phyloP scores from a whole-genome alignment of 2,113 vertebrate genomes.

The Rhabdornis inornatus region DNA sequence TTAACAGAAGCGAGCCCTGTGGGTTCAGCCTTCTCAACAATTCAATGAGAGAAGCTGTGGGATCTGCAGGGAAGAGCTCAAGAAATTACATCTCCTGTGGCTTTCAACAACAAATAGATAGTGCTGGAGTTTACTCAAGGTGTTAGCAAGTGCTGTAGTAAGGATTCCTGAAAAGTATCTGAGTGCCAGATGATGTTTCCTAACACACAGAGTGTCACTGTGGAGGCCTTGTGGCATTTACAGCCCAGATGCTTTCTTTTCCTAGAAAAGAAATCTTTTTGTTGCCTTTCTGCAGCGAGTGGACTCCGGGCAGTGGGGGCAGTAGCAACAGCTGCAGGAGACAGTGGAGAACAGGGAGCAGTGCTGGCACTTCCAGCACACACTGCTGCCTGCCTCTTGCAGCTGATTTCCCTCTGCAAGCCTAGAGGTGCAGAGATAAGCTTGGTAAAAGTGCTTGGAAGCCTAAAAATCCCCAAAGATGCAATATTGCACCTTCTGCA shows the following conservation, averaged over 20 bases:
- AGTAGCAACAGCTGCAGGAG: not conserved
- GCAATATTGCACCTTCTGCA: not conserved
- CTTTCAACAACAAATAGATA: constrained; percentile 9
- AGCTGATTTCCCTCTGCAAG: not conserved
- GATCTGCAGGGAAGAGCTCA: not conserved
- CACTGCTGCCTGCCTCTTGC: not conserved
- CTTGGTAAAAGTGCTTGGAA: not conserved
- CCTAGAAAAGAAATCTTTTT: not conserved
- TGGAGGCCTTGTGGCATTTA: not conserved
- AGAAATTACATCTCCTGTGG: not conserved
- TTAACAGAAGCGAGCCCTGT: not conserved
- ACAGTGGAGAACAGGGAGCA: not conserved
- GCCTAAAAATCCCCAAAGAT: not conserved
- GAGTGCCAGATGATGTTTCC: not conserved
- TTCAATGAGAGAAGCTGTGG: not conserved
- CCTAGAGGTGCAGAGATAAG: not conserved
- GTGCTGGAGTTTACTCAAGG: not conserved
- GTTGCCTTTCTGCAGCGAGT: not conserved
- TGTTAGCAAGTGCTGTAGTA: not conserved
- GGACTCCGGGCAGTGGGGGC: not conserved
- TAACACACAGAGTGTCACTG: not conserved
- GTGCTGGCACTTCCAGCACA: accelerated
- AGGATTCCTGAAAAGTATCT: not conserved
- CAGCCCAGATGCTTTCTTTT: not conserved
- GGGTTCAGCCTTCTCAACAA: not conserved